These are phyloP conservation scores for Drosophila tripunctata DNA, from an alignment of 2,888 invertebrate genomes.

Conservation along the genomic window DNA sequence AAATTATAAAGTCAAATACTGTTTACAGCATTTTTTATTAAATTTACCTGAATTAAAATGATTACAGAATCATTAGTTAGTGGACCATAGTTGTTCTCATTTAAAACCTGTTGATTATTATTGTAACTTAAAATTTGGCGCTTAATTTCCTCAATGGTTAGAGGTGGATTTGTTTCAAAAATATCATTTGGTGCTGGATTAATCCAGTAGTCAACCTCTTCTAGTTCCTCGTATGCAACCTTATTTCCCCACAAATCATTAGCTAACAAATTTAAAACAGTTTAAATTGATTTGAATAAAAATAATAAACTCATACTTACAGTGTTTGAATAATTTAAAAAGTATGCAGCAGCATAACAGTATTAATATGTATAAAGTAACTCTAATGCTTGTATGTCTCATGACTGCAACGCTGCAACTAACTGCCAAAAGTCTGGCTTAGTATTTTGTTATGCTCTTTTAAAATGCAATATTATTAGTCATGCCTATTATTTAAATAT, in stretches of 20 bases:
- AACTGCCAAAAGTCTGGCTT: neutral
- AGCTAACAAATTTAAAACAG: no score
- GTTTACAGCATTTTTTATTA: no score
- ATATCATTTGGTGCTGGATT: neutral
- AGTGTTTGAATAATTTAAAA: no score
- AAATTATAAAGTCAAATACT: no score
- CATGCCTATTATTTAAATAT: no score
- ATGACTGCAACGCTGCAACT: neutral
- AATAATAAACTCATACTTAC: no score
- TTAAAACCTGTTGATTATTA: constrained; percentile 91
- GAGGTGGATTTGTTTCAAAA: neutral
- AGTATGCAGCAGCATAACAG: neutral
- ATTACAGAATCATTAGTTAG: constrained; percentile 92
- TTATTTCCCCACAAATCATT: no score
- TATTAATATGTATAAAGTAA: neutral
- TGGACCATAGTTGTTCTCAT: constrained; percentile 94
- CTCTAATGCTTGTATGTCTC: neutral
- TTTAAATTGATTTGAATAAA: no score
- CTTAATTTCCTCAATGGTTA: constrained; percentile 12
- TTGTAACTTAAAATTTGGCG: constrained; percentile 85
- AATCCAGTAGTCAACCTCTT: no score
- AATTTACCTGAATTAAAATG: constrained; percentile 92
- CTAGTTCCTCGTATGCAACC: no score
- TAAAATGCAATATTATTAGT: no score
- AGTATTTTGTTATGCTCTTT: neutral